Base-by-base conservation (phyloP, 2,113 vertebrate species). In the Sylvia atricapilla region DNA sequence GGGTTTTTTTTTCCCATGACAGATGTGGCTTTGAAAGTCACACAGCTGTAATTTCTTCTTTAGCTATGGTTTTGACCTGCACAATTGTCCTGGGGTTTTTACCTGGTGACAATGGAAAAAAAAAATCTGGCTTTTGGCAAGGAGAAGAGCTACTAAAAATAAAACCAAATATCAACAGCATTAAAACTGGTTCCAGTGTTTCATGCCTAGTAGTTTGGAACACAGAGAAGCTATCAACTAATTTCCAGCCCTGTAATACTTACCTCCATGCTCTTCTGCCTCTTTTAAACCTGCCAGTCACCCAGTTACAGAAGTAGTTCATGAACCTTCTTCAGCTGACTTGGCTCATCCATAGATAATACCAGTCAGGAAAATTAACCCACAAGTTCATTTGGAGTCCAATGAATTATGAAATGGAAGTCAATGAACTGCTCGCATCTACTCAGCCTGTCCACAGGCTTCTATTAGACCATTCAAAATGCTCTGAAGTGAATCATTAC, bases 401-500 rank as follows among this genome's bases (percentile, higher is more conserved):
- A 88, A 69, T 87, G 79, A 96, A 77, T 87, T 91, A 88, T 28
- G 83, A 89, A 90, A 81, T 37, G 49, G 49, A 79, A 59, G 89
- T 52, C 30, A 87, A 59, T 52, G 39, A 84, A 70, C 25, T 90
- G 3, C 66, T 90, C 56, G 23, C 59, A 66, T 79, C 62, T 46
- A 53, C 23, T 69, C 83, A 73, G 15, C 64, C 31, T 88, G 22
- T n/a, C 43, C 74, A 87, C 35, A 30, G 68, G 10, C 47, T 89
- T 77, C 72, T 25, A 46, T 93, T 94, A 77, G 44, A 56, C 74
- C 46, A 77, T 75, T 87, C 46, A 66, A 22, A 74, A 24, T 90
- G 58, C 50, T 93, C 33, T 84, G 72, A 91, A 84, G 82, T 89
- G 46, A 95, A 50, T 84, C 41, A 66, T 89, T 94, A 58, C 62